These are phyloP conservation scores for Thumatha senex DNA, from an alignment of 2,888 invertebrate genomes.

Conservation along the genomic window DNA sequence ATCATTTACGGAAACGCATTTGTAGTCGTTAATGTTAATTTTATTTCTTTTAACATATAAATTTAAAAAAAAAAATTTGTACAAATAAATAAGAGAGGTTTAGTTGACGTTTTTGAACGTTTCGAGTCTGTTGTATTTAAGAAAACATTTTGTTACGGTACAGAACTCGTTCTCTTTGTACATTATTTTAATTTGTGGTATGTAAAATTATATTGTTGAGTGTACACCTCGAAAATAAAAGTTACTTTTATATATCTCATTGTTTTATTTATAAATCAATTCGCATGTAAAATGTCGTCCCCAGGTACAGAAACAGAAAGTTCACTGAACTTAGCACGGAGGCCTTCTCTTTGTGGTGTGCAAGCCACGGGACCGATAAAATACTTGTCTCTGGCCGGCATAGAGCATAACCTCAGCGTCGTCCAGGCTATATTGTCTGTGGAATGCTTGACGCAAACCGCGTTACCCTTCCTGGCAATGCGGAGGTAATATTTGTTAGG, in stretches of 20 bases:
- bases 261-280: slow-evolving; percentile 31
- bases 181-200: no score
- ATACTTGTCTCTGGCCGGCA: slow-evolving; percentile 41
- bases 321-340: slow-evolving; percentile 55
- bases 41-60: no score
- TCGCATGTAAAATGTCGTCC: slow-evolving; percentile 62
- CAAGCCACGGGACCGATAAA: slow-evolving; percentile 64
- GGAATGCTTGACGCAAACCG: slow-evolving; percentile 66
- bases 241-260: background rate
- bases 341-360: slow-evolving; percentile 56
- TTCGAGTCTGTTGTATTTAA: background rate
- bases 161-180: background rate
- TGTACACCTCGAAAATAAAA: background rate
- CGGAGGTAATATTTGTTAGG: slow-evolving; percentile 65
- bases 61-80: no score
- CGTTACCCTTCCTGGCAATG: slow-evolving; percentile 49
- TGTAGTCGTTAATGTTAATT: no score
- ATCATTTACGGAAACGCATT: no score
- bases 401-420: slow-evolving; percentile 56
- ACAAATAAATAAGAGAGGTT: no score
- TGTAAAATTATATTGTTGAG: no score
- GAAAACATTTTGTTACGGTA: no score
- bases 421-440: slow-evolving; percentile 54
- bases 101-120: no score
- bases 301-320: slow-evolving; percentile 47